Base-by-base conservation (phyloP, 2,888 invertebrate genomes). In the Chloroclysta siterata region DNA sequence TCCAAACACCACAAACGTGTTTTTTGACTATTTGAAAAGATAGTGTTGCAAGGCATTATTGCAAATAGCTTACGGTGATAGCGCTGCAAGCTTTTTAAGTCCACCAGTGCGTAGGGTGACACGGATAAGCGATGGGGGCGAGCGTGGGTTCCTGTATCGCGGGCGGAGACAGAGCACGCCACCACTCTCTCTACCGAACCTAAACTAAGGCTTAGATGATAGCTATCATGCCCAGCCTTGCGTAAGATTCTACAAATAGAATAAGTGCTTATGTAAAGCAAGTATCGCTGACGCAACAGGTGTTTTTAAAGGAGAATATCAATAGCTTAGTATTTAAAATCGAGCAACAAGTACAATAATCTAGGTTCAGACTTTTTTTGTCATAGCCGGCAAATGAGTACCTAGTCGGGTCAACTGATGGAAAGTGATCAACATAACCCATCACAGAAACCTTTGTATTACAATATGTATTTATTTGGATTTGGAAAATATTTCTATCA, bases 21-120 rank as follows among this genome's bases (percentile, higher is more conserved):
- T 60, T 66, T 70, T 69, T 59, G 63, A 65, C 62, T 59, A 67
- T 69, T 61, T 66, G 66, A 66, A 61, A 59, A 61, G 54, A 58
- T 51, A 46, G 64, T 72, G 67, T 65, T 65, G 69, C 68, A 72
- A 72, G 66, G 70, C 66, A 66, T 62, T 53, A 62, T 65, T 65
- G 70, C 60, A 57, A 51, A 41, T 60, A 63, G 65, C 60, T 58
- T 55, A 51, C 61, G 59, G 68, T 68, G 68, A 66, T 64, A 65
- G 66, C 44, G 64, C 67, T 66, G 64, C 65, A 63, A 63, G 72
- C 64, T 69, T 67, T 68, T 59, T 64, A 63, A 67, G 63, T 67
- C 50, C 64, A 54, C 50, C 65, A 56, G 72, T 79, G 82, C 82
- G 82, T 73, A 79, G 83, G 77, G 81, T 77, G 80, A 76, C 71